Evolutionary conservation across 2,888 invertebrate genomes (phyloP).

Genomic region (Stictocephala bisonia): DNA sequence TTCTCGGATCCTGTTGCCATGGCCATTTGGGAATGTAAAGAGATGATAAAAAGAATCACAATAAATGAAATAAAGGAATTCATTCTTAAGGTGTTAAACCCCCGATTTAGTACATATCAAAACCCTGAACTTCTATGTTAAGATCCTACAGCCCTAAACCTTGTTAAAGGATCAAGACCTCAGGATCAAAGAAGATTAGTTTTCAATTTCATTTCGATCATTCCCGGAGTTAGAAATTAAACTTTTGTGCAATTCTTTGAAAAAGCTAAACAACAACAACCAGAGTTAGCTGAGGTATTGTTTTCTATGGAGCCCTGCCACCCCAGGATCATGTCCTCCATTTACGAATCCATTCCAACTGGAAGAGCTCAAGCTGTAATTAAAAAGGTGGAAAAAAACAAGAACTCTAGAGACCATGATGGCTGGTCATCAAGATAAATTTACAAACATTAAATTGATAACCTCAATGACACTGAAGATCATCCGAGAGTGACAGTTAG

Average conservation of each 20-base stretch:
- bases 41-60: no score
- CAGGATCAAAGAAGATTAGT: background rate
- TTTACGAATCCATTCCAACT: slow-evolving; percentile 1
- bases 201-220: background rate
- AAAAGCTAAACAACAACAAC: background rate
- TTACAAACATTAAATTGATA: no score
- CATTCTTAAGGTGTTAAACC: background rate
- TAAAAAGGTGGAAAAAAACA: background rate
- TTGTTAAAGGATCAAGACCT: background rate
- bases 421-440: background rate
- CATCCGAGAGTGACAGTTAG: background rate
- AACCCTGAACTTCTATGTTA: slow-evolving; percentile 3
- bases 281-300: background rate
- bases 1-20: background rate
- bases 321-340: background rate
- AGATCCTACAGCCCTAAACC: background rate
- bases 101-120: background rate
- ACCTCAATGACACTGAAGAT: background rate
- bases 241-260: background rate
- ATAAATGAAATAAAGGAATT: background rate
- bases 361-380: background rate
- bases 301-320: background rate
- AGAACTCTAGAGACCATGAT: slow-evolving; percentile 7
- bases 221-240: background rate
- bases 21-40: background rate